These are phyloP conservation scores for Austrolebias charrua DNA, from an alignment of 2,797 vertebrate genomes.

Conservation along the genomic window DNA sequence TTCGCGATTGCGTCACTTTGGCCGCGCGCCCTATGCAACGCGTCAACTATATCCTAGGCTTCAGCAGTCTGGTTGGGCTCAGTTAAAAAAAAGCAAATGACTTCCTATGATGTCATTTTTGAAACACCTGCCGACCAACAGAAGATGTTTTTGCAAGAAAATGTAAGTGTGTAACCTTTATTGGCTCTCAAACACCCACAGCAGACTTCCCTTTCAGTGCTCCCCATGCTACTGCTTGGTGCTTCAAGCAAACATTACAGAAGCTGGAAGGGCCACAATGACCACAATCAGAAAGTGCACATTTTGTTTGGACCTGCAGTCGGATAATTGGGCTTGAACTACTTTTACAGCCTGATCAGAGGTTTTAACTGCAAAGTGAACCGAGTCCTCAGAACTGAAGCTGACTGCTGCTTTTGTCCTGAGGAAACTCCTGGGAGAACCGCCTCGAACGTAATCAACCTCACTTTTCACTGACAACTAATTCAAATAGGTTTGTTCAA, in stretches of 20 bases:
- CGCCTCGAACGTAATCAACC: conserved; percentile 10
- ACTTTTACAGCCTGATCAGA: conserved; percentile 31
- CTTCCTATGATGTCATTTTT: conserved; percentile 50
- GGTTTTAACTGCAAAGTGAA: conserved; percentile 29
- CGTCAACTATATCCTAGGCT: too few species aligned
- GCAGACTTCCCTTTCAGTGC: conserved; percentile 50
- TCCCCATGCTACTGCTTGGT: conserved; percentile 31
- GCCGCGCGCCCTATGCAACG: too few species aligned
- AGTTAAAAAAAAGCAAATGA: conserved; percentile 26
- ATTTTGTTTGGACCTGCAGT: conserved; percentile 21
- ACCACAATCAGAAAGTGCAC: conserved; percentile 36
- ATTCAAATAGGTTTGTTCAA: background rate
- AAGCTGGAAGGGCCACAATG: conserved; percentile 45
- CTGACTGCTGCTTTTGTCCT: conserved; percentile 11
- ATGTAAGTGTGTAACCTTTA: conserved; percentile 6
- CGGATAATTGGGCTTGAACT: conserved; percentile 41
- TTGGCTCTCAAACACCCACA: conserved; percentile 38
- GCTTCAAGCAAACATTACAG: conserved; percentile 48
- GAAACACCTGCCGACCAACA: conserved; percentile 41
- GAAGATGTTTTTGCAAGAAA: background rate
- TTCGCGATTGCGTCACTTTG: too few species aligned
- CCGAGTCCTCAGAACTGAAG: conserved; percentile 14
- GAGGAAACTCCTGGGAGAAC: conserved; percentile 2
- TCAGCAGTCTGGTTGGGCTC: conserved; percentile 21
- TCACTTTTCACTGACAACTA: conserved; percentile 15